Base-by-base conservation (phyloP, 2,888 invertebrate genomes). In the Ethmia dodecea region DNA sequence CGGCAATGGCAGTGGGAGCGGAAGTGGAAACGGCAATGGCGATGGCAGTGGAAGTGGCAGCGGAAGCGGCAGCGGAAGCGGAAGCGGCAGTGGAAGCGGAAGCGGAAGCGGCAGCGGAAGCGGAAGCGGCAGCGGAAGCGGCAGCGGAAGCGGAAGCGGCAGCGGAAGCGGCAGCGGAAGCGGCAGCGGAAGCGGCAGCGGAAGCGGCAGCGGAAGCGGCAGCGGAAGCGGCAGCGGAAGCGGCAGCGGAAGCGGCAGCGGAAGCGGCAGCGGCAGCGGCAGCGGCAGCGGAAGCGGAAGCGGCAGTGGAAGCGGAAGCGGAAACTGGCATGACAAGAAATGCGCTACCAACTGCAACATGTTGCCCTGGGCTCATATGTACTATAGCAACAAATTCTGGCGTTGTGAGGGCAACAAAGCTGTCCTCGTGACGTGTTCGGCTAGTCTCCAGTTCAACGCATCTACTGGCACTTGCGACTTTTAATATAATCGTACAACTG, bases 311-410 rank as follows among this genome's bases (percentile, higher is more conserved):
- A n/a, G n/a, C n/a, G 1, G 42, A 31, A 5, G 35, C 27, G 1
- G 40, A 42, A n/a, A n/a, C n/a, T n/a, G n/a, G n/a, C n/a, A n/a
- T 14, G 33, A 35, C 25, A 40, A 52, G 13, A 62, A 37, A 48
- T 81, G 83, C 42, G 34, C 41, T 13, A 41, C 55, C 0, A 40
- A 43, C 6, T 84, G 83, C 57, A 68, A 83, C 38, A 44, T 69
- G 1, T 50, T 58, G 0, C 73, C 78, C 0, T 84, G 81, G 80
- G 60, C 68, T 0, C 77, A 83, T 29, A 65, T 60, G 2, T 60
- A 48, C 0, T 74, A 75, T 13, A 81, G 84, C 26, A 75, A 81
- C 42, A 83, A 81, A 31, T 84, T 59, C 61, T 84, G 72, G 69
- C 41, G 54, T 0, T 86, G 84, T 30, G 53, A 65, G 2, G 73